Evolutionary conservation across 2,888 invertebrate species (phyloP).

Genomic region (Xanthostigma xanthostigma): DNA sequence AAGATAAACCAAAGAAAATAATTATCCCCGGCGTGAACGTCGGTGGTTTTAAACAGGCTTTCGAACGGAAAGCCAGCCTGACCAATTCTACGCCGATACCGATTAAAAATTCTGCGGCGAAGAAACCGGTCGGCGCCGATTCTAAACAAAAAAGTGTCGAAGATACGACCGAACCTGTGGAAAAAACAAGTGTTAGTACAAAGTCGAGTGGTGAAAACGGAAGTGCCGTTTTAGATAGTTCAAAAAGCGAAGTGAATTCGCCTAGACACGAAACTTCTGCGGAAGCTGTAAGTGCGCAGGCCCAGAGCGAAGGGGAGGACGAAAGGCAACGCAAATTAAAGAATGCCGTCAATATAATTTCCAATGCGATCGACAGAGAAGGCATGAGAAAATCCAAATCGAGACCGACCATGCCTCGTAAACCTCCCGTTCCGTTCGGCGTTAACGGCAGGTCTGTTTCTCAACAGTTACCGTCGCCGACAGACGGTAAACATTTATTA

Average conservation of each 20-base stretch:
- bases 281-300: constrained; percentile 8
- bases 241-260: not conserved
- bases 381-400: constrained; percentile 30
- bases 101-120: constrained; percentile 23
- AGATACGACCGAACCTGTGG: not conserved
- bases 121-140: constrained; percentile 22
- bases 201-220: not conserved
- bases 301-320: constrained; percentile 23
- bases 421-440: constrained; percentile 53
- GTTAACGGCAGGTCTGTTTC: constrained; percentile 38
- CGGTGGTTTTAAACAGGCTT: constrained; percentile 74
- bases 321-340: constrained; percentile 41
- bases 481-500: constrained; percentile 12
- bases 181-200: constrained; percentile 4
- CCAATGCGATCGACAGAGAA: constrained; percentile 44
- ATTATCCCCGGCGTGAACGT: constrained; percentile 71
- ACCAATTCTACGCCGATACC: constrained; percentile 27
- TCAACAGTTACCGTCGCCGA: constrained; percentile 19
- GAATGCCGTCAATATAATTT: constrained; percentile 57
- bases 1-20: constrained; percentile 59
- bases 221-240: not conserved
- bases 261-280: constrained; percentile 10
- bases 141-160: constrained; percentile 6
- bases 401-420: constrained; percentile 30
- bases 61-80: constrained; percentile 63